phyloP scores from a whole-genome alignment of 2,113 vertebrate species.

The Rostratula benghalensis region DNA sequence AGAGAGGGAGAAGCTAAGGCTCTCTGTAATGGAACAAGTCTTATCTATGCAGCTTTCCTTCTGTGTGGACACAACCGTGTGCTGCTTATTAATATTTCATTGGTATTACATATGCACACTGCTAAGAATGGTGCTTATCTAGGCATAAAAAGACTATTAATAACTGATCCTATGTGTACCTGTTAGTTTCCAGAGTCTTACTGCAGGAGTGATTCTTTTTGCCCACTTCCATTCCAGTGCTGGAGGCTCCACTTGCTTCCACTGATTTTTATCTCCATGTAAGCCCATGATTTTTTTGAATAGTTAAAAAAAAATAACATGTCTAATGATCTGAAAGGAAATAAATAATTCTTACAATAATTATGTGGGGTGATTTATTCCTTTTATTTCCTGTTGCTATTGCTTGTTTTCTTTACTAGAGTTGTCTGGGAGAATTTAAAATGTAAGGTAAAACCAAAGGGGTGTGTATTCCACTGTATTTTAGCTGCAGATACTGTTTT shows the following conservation, averaged over 20 bases:
- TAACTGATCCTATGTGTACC: not conserved
- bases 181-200: not conserved
- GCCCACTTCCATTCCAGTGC: not conserved
- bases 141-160: not conserved
- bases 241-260: not conserved
- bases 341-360: not conserved
- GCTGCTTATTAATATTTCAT: constrained; percentile 29
- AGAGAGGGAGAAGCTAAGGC: not conserved
- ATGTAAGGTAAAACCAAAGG: not conserved
- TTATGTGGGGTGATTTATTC: not conserved
- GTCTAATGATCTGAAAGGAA: not conserved
- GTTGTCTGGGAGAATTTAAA: not conserved
- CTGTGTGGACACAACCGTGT: not conserved
- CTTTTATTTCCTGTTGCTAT: not conserved
- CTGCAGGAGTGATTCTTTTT: not conserved
- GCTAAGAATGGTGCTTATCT: constrained; percentile 6
- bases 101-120: not conserved
- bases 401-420: not conserved
- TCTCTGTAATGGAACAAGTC: not conserved
- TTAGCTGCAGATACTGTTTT: not conserved
- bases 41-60: not conserved
- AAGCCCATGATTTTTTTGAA: not conserved
- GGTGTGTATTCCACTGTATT: not conserved
- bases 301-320: not conserved
- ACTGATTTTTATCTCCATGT: not conserved